phyloP scores from a whole-genome alignment of 2,888 invertebrate genomes.

The Lissonota sp. region DNA sequence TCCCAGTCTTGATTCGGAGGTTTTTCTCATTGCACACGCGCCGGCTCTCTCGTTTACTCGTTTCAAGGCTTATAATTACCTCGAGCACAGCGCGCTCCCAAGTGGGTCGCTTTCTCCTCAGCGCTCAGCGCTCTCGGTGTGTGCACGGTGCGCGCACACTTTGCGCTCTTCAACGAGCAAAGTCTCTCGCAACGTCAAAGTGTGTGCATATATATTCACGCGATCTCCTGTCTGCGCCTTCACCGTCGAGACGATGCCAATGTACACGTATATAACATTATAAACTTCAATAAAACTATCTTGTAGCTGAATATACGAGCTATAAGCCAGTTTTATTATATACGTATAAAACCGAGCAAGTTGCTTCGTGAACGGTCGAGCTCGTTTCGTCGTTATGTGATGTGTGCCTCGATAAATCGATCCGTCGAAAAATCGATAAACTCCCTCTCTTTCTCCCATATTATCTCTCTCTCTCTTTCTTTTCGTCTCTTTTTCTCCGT shows the following conservation, averaged over 20 bases:
- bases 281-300: constrained; percentile 29
- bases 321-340: constrained; percentile 2
- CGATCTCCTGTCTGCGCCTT: constrained; percentile 20
- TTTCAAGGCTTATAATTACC: constrained; percentile 83
- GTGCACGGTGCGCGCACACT: constrained; percentile 66
- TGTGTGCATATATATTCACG: background rate
- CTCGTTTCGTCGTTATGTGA: constrained; percentile 24
- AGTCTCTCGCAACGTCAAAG: constrained; percentile 41
- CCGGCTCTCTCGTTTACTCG: constrained; percentile 75
- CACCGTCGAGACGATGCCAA: constrained; percentile 47
- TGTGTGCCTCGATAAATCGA: constrained; percentile 38
- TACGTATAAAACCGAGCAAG: constrained; percentile 1
- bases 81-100: constrained; percentile 69
- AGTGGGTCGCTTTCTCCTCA: constrained; percentile 83
- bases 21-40: background rate
- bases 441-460: background rate
- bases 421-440: constrained; percentile 34
- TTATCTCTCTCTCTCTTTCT: too few species aligned
- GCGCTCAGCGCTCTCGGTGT: background rate
- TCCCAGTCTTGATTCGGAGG: constrained; percentile 10
- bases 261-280: constrained; percentile 59
- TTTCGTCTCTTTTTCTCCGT: background rate
- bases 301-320: constrained; percentile 20
- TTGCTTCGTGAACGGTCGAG: constrained; percentile 34
- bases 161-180: constrained; percentile 70